phyloP scores from a whole-genome alignment of 1,140 invertebrate genomes.

The Magallana ariakensis region DNA sequence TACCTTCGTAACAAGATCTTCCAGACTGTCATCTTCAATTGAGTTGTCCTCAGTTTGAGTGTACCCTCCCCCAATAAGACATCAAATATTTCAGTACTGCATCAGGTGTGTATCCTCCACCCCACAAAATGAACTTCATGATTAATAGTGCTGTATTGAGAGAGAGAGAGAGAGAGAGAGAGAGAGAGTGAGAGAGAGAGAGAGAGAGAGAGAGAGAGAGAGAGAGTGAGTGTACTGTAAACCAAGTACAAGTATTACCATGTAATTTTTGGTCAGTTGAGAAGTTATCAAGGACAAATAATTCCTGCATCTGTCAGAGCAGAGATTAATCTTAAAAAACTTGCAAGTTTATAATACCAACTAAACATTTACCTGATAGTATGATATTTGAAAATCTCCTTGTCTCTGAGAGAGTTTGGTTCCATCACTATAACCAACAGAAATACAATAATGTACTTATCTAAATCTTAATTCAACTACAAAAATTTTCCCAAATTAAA shows the following conservation, averaged over 20 bases:
- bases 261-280: no score
- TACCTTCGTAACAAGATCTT: slow-evolving; percentile 82
- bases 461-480: no score
- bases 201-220: no score
- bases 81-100: slow-evolving; percentile 93
- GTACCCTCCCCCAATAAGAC: slow-evolving; percentile 90
- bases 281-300: no score
- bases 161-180: slow-evolving; percentile 35
- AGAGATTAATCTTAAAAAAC: no score
- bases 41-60: slow-evolving; percentile 61
- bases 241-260: no score
- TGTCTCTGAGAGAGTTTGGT: slow-evolving; percentile 92
- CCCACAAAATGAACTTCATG: slow-evolving; percentile 79
- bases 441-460: no score
- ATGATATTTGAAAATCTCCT: slow-evolving; percentile 89
- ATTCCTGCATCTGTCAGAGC: no score
- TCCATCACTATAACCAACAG: slow-evolving; percentile 71
- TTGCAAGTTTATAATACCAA: neutral
- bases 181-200: neutral
- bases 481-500: slow-evolving; percentile 21
- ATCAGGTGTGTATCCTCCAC: slow-evolving; percentile 89
- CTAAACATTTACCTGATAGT: slow-evolving; percentile 81
- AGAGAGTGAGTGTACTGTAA: no score
- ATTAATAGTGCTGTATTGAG: no score
- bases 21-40: slow-evolving; percentile 84